Base-by-base conservation (phyloP, 1,140 invertebrate species). In the Orchestia grillus region DNA sequence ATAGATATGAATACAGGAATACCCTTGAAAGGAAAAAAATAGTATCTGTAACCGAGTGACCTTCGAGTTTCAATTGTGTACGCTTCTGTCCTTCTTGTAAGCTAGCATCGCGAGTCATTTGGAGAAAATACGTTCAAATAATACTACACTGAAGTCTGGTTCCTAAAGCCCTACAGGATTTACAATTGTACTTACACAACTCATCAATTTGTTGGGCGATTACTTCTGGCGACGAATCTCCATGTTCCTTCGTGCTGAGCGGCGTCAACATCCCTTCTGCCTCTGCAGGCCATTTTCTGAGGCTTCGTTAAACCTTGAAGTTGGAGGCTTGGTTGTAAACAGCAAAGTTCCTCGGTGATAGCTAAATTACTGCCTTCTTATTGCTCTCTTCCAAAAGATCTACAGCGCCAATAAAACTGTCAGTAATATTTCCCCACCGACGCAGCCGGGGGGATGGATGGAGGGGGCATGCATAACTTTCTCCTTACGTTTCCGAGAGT, bases 361-460 rank as follows among this genome's bases (percentile, higher is more conserved):
- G 88, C n/a, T 90, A 42, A 90, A 90, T 44, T 90, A 44, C 88
- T 90, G 15, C 88, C 88, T 90, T 44, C 43, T 90, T 90, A 90
- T 90, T 90, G 88, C n/a, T 41, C 88, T 90, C 88, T 90, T 90
- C 88, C 15, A 36, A 77, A 77, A 90, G 41, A 90, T 90, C 88
- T 41, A 42, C n/a, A 90, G 88, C n/a, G 11, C 11, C 41, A 90
- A 90, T 90, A 90, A 90, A 90, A 90, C 88, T 90, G 88, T 44
- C 88, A 90, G 43, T 44, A 44, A 90, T 90, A 44, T 42, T 90
- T 90, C 62, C 47, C 62, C 62, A 77, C 15, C 3, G 62, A 8
- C 28, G 28, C 28, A 36, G 62, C 28, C 36, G 28, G 62, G 62
- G 28, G n/a, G n/a, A n/a, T n/a, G n/a, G n/a, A n/a, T n/a, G n/a